Evolutionary conservation across 2,113 vertebrate genomes (phyloP).

Genomic region (Nerophis lumbriciformis): DNA sequence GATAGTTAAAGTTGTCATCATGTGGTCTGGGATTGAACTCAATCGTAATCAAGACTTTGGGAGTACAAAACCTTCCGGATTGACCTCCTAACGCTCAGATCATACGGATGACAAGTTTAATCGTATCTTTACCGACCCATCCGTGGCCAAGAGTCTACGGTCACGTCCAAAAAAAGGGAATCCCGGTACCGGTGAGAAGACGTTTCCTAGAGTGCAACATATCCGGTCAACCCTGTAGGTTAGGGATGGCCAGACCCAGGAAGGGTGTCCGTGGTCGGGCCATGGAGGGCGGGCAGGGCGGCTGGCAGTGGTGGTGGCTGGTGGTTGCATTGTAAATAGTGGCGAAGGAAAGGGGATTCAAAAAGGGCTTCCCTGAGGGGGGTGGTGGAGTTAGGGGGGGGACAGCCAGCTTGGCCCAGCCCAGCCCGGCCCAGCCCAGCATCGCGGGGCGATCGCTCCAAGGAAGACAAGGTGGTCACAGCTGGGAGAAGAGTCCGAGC

Average conservation of each 20-base stretch:
- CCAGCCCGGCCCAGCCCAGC: constrained; percentile 52
- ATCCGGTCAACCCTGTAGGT: constrained; percentile 32
- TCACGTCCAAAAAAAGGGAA: constrained; percentile 36
- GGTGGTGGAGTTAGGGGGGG: constrained; percentile 63
- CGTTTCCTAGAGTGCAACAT: constrained; percentile 43
- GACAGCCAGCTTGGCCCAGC: constrained; percentile 59
- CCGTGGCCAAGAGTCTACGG: constrained; percentile 53
- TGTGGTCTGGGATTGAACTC: constrained; percentile 27
- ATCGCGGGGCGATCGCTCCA: constrained; percentile 49
- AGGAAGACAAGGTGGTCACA: constrained; percentile 51
- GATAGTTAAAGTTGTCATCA: constrained; percentile 36
- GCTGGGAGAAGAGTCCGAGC: constrained; percentile 53
- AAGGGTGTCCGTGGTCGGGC: constrained; percentile 43
- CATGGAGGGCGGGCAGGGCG: constrained; percentile 13
- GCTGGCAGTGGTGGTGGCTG: constrained; percentile 58
- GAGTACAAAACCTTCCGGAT: constrained; percentile 54
- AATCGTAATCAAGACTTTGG: constrained; percentile 42
- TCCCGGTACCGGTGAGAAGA: constrained; percentile 59
- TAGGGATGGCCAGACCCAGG: constrained; percentile 30
- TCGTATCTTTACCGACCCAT: constrained; percentile 50
- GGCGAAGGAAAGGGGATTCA: constrained; percentile 26
- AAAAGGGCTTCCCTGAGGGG: constrained; percentile 73
- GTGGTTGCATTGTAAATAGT: constrained; percentile 46
- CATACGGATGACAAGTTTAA: constrained; percentile 53
- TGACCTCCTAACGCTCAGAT: constrained; percentile 39